phyloP scores from a whole-genome alignment of 2,113 vertebrate genomes.

The Notothenia rossii region DNA sequence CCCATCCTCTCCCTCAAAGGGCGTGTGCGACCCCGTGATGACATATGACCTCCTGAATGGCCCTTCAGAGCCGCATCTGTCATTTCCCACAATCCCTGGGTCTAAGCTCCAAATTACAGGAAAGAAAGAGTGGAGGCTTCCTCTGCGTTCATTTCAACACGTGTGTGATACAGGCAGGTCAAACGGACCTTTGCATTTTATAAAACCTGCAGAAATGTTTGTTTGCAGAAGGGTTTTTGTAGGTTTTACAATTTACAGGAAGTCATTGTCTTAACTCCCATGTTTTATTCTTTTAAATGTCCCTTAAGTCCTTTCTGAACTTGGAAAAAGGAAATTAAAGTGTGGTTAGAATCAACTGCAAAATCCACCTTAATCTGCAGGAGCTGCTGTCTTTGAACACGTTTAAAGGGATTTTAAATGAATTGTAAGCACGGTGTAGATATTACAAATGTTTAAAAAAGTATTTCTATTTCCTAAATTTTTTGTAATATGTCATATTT shows the following conservation, averaged over 20 bases:
- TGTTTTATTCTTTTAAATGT: too few relatives aligned
- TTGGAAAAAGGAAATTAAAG: too few relatives aligned
- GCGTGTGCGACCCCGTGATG: slow-evolving; percentile 80
- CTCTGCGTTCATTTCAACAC: slow-evolving; percentile 32
- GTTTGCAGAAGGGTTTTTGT: neutral
- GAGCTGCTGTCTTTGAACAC: too few relatives aligned
- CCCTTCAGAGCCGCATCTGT: slow-evolving; percentile 80
- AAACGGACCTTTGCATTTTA: neutral
- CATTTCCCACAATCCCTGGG: slow-evolving; percentile 76
- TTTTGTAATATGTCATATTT: too few relatives aligned
- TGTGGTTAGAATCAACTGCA: too few relatives aligned
- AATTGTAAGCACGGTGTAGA: too few relatives aligned
- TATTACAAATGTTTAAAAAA: too few relatives aligned
- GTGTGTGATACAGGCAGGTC: slow-evolving; percentile 1
- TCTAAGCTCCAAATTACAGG: slow-evolving; percentile 83
- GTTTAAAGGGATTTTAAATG: too few relatives aligned
- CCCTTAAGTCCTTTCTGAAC: too few relatives aligned
- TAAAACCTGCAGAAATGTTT: neutral
- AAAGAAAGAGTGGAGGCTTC: slow-evolving; percentile 72
- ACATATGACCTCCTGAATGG: slow-evolving; percentile 81
- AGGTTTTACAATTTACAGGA: neutral
- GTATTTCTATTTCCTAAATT: too few relatives aligned
- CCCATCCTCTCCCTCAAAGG: slow-evolving; percentile 45
- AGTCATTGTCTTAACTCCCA: too few relatives aligned
- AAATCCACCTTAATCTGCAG: too few relatives aligned